phyloP scores from a whole-genome alignment of 2,888 invertebrate species.

The Pristionchus maxplancki region DNA sequence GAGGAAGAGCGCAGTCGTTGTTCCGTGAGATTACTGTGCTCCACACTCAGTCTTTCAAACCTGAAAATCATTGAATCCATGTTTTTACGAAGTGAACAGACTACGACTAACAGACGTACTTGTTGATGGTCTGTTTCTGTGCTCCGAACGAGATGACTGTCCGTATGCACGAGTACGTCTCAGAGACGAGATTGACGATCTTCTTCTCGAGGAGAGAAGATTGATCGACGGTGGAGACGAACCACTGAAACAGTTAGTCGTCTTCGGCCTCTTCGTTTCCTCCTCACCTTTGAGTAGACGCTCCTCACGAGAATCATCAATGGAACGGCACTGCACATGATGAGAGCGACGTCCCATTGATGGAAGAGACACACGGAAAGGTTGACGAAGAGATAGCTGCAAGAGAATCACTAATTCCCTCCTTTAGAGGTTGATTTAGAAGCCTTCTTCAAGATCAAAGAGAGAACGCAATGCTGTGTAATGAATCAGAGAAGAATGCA shows the following conservation, averaged over 20 bases:
- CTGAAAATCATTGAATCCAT: constrained; percentile 57
- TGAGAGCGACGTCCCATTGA: constrained; percentile 76
- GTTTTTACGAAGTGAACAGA: neutral
- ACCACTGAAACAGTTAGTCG: constrained; percentile 70
- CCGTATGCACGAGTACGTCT: constrained; percentile 74
- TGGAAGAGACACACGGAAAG: constrained; percentile 67
- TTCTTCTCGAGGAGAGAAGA: constrained; percentile 72
- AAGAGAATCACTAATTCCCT: neutral
- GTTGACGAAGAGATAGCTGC: constrained; percentile 31
- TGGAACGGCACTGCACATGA: constrained; percentile 74
- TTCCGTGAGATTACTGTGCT: constrained; percentile 71
- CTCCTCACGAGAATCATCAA: constrained; percentile 69
- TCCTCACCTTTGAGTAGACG: constrained; percentile 71
- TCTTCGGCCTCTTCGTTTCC: neutral
- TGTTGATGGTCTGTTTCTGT: constrained; percentile 74
- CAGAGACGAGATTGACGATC: constrained; percentile 74
- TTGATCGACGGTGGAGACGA: constrained; percentile 73
- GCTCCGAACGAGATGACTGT: constrained; percentile 76
- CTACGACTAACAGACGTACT: constrained; percentile 58
- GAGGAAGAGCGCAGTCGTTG: constrained; percentile 73
- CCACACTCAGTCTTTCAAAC: constrained; percentile 68
- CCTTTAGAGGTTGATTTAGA: no score
- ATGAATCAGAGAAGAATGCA: neutral
- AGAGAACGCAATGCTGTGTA: neutral
- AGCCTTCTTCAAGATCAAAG: neutral